Conservation (phyloP, 1,140 invertebrate species). For the Vanessa atalanta region DNA sequence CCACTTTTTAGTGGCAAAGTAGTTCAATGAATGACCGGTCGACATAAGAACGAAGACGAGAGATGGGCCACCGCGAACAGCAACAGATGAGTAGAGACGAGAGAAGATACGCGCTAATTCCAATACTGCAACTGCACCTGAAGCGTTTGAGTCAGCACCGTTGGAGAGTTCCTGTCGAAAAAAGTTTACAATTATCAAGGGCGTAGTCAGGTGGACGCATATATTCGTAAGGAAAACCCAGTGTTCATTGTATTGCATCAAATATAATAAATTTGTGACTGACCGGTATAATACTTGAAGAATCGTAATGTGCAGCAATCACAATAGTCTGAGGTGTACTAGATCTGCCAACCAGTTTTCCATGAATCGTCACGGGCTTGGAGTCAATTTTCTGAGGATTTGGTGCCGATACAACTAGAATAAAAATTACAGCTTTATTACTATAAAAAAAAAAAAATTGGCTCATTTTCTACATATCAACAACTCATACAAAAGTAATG, state of each 20-base stretch:
- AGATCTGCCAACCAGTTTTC: slow-evolving; percentile 91
- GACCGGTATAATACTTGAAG: slow-evolving; percentile 93
- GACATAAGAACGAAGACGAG: slow-evolving; percentile 95
- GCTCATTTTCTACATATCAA: no score
- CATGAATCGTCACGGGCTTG: slow-evolving; percentile 91
- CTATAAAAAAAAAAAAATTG: no score
- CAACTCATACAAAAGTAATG: no score
- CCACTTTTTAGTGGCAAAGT: slow-evolving; percentile 97
- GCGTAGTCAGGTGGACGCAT: not conserved
- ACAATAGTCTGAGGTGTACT: slow-evolving; percentile 88
- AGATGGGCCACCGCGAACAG: slow-evolving; percentile 92
- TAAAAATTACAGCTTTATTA: not conserved
- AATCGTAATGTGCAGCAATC: slow-evolving; percentile 96
- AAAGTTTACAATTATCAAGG: not conserved
- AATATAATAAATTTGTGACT: slow-evolving; percentile 61
- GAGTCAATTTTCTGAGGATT: slow-evolving; percentile 88
- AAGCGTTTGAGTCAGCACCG: slow-evolving; percentile 96
- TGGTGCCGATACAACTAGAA: slow-evolving; percentile 82
- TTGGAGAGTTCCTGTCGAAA: slow-evolving; percentile 86
- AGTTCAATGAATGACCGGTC: slow-evolving; percentile 95
- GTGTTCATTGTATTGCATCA: no score
- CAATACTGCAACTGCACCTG: slow-evolving; percentile 93
- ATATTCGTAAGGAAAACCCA: not conserved
- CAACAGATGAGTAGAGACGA: slow-evolving; percentile 90
- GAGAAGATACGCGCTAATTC: slow-evolving; percentile 95